These are phyloP conservation scores for Drosophila bocki DNA, from an alignment of 1,140 invertebrate genomes.

Conservation along the genomic window DNA sequence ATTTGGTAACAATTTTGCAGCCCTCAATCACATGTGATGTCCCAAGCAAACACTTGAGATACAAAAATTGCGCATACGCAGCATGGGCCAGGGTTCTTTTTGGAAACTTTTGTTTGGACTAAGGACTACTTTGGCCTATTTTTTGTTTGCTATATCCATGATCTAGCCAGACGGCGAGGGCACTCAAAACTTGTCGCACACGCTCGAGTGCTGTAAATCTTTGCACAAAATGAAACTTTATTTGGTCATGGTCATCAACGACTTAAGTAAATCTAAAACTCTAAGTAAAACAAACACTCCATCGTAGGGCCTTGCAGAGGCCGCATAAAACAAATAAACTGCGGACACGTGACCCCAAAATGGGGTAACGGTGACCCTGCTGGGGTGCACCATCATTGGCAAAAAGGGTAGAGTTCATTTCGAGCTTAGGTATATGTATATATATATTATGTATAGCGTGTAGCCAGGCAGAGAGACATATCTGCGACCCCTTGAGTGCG, in stretches of 20 bases:
- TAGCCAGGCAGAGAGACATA: conserved; percentile 30
- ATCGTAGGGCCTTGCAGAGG: conserved; percentile 31
- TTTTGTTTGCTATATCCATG: conserved; percentile 18
- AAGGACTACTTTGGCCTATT: conserved; percentile 17
- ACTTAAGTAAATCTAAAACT: conserved; percentile 83
- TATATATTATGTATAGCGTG: conserved; percentile 9
- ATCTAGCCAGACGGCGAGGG: conserved; percentile 24
- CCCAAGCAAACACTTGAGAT: conserved; percentile 55
- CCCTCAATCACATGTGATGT: conserved; percentile 43
- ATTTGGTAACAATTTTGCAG: conserved; percentile 21
- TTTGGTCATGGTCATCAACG: conserved; percentile 82
- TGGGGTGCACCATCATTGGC: conserved; percentile 41
- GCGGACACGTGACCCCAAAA: conserved; percentile 76
- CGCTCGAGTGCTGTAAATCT: conserved; percentile 81
- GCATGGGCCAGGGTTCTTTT: conserved; percentile 37
- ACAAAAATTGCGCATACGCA: conserved; percentile 79
- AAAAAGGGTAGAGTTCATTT: conserved; percentile 25
- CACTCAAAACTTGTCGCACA: conserved; percentile 78
- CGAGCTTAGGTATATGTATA: conserved; percentile 6
- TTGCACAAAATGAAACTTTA: conserved; percentile 80
- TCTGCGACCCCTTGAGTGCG: conserved; percentile 52
- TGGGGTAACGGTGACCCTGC: conserved; percentile 19
- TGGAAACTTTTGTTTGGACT: conserved; percentile 47
- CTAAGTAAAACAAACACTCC: conserved; percentile 80
- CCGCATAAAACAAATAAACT: conserved; percentile 80